phyloP scores from a whole-genome alignment of 2,113 vertebrate genomes.

The Atractosteus spatula region DNA sequence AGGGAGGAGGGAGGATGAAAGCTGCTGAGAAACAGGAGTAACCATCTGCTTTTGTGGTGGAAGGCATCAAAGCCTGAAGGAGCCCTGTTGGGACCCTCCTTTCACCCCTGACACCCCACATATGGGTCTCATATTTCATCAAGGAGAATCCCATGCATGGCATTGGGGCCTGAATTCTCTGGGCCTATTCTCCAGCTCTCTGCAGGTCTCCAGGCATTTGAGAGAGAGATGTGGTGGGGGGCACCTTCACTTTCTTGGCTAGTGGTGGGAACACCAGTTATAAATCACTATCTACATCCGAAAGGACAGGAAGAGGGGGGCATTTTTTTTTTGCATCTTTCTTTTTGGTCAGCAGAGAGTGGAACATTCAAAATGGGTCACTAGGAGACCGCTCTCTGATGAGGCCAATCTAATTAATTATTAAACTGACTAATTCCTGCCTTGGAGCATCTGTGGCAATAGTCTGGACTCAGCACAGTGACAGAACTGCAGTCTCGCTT shows the following conservation, averaged over 20 bases:
- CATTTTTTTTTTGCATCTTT: conserved; percentile 35
- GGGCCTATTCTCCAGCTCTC: conserved; percentile 47
- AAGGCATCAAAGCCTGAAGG: conserved; percentile 70
- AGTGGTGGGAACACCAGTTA: conserved; percentile 51
- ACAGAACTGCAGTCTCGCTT: conserved; percentile 37
- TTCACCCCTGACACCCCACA: conserved; percentile 61
- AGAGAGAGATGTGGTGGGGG: conserved; percentile 35
- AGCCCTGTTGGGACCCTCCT: conserved; percentile 60
- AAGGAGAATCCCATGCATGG: conserved; percentile 43
- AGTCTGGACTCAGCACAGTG: conserved; percentile 53
- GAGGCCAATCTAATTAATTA: conserved; percentile 66
- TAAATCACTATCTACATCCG: conserved; percentile 62
- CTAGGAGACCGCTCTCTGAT: conserved; percentile 50
- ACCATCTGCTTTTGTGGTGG: conserved; percentile 74
- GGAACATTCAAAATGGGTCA: conserved; percentile 65
- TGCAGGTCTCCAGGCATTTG: conserved; percentile 52
- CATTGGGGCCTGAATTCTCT: conserved; percentile 44
- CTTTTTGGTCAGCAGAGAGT: conserved; percentile 46
- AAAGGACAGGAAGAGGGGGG: conserved; percentile 35
- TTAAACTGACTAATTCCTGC: conserved; percentile 73
- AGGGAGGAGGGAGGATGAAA: conserved; percentile 34
- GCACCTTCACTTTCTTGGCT: conserved; percentile 58
- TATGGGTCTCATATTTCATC: conserved; percentile 70
- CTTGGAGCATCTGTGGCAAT: conserved; percentile 53
- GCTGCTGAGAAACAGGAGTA: conserved; percentile 54